Conservation (phyloP, 92 coral and sea anemone species). For the Ricordea florida region DNA sequence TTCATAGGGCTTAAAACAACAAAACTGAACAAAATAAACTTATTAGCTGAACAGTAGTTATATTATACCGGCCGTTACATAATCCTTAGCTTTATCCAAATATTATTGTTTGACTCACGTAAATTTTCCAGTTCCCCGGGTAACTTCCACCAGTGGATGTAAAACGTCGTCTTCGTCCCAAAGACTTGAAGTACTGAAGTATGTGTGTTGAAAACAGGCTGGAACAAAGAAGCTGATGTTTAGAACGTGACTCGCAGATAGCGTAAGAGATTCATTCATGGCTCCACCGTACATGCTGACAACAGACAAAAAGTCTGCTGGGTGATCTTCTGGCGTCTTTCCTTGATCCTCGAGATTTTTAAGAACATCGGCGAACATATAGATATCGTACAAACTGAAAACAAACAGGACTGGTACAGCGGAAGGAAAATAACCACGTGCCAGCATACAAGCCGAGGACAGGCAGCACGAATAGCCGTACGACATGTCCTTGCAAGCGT, state of each 20-base stretch:
- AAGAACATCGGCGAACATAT: conserved; percentile 49
- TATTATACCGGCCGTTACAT: too few species aligned
- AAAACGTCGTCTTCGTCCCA: conserved; percentile 51
- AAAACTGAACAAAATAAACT: too few species aligned
- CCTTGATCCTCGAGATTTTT: conserved; percentile 32
- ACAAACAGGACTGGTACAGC: conserved; percentile 19
- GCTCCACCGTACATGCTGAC: conserved; percentile 73
- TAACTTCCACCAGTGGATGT: conserved; percentile 39
- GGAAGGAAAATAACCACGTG: conserved; percentile 28
- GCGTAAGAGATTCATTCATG: conserved; percentile 51
- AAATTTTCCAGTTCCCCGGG: conserved; percentile 48
- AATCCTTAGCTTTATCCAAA: too few species aligned
- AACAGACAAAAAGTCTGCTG: conserved; percentile 42
- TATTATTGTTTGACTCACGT: conserved; percentile 29
- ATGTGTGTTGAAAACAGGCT: conserved; percentile 64
- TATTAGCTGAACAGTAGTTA: too few species aligned
- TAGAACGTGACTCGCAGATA: neutral
- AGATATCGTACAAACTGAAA: conserved; percentile 52
- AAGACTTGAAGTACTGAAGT: conserved; percentile 56
- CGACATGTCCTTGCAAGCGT: conserved; percentile 40
- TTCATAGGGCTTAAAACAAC: too few species aligned
- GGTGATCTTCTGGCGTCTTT: conserved; percentile 28
- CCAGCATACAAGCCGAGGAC: conserved; percentile 39
- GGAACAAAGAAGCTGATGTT: conserved; percentile 47
- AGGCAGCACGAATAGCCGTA: conserved; percentile 50